Conservation (phyloP, 2,113 vertebrate genomes). For the Oreochromis aureus region DNA sequence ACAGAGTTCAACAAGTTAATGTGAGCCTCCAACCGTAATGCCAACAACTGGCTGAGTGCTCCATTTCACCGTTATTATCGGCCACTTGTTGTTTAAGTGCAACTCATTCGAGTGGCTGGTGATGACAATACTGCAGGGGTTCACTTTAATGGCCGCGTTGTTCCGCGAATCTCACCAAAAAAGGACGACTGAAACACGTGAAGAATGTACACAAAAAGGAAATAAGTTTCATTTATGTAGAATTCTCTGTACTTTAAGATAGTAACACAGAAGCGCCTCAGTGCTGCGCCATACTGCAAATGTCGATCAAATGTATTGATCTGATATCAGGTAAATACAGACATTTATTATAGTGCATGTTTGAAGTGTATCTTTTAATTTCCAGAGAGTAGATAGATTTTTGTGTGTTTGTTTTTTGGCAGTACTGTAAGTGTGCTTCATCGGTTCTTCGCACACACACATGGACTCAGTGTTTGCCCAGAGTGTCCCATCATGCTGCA, state of each 20-base stretch:
- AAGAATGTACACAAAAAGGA: neutral
- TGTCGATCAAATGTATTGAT: no score
- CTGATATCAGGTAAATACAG: no score
- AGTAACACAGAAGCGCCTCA: neutral
- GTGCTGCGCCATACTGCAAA: neutral
- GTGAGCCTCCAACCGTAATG: neutral
- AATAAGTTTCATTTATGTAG: neutral
- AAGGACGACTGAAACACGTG: neutral
- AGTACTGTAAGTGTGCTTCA: neutral
- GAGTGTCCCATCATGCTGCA: slow-evolving; percentile 8
- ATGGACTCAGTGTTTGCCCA: neutral
- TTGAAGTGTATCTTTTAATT: no score
- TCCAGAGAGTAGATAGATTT: neutral
- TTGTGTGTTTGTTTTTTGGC: neutral
- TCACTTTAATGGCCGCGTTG: neutral
- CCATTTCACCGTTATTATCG: slow-evolving; percentile 21
- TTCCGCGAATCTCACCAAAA: neutral
- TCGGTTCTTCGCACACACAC: neutral
- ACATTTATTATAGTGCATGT: no score
- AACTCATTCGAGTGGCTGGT: neutral
- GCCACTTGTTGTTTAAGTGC: slow-evolving; percentile 13
- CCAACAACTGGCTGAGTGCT: neutral
- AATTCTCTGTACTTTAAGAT: neutral
- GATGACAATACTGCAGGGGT: neutral
- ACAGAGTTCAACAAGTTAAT: neutral